phyloP scores from a whole-genome alignment of 2,113 vertebrate species.

The Sander lucioperca region DNA sequence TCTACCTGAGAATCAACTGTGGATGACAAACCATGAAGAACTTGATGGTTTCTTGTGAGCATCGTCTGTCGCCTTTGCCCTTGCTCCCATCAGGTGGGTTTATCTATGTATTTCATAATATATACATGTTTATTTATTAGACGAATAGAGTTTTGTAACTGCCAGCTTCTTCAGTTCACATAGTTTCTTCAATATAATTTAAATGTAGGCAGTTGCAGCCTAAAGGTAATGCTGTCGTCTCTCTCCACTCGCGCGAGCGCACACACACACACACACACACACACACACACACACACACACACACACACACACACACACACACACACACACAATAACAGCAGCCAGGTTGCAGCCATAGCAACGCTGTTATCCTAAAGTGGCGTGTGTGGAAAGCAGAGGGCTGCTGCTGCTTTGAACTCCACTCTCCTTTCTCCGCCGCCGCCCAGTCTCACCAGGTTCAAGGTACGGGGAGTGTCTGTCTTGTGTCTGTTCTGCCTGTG shows the following conservation, averaged over 20 bases:
- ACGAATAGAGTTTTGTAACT: neutral
- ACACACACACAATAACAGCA: conserved; percentile 39
- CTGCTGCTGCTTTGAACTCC: conserved; percentile 54
- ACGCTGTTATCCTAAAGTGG: conserved; percentile 54
- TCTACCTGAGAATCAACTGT: neutral
- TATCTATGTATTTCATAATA: neutral
- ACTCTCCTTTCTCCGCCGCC: conserved; percentile 50
- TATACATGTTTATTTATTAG: neutral
- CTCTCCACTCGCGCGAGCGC: too few species aligned
- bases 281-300: neutral
- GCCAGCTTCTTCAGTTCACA: neutral
- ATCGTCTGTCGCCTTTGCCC: conserved; percentile 23
- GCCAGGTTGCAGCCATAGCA: conserved; percentile 75
- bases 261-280: too few species aligned
- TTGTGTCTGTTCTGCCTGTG: conserved; percentile 24
- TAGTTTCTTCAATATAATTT: neutral
- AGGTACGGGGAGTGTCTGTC: conserved; percentile 36
- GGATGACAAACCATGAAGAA: neutral
- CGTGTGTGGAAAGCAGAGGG: conserved; percentile 51
- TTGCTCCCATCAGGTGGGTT: neutral
- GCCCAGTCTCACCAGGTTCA: conserved; percentile 55
- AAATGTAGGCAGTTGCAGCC: conserved; percentile 21
- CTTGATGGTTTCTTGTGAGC: conserved; percentile 10
- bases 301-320: neutral
- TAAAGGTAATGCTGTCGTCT: conserved; percentile 1